Conservation (phyloP, 2,888 invertebrate species). For the Macaria liturata region DNA sequence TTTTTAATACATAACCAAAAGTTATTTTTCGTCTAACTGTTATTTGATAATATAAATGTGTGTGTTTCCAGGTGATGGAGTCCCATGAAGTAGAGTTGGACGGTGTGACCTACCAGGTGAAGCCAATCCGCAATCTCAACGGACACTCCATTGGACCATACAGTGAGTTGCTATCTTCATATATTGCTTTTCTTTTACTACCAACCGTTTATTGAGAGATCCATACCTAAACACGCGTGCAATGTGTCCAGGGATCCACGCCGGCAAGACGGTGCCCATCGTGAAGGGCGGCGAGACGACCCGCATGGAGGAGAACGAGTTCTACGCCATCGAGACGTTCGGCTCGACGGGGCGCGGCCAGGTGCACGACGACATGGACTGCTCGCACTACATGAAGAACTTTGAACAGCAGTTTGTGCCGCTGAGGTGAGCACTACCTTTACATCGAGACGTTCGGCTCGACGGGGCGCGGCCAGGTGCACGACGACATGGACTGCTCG, state of each 20-base stretch:
- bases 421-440: conserved; percentile 83
- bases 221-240: too few species aligned
- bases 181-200: too few species aligned
- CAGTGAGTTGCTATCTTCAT: conserved; percentile 82
- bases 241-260: conserved; percentile 87
- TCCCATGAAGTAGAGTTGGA: conserved; percentile 99
- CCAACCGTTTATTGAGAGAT: too few species aligned
- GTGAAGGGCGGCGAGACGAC: conserved; percentile 99
- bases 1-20: too few species aligned
- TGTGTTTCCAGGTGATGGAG: conserved; percentile 92
- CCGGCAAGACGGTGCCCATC: conserved; percentile 99
- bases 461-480: conserved; percentile 96
- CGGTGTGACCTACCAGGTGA: conserved; percentile 97
- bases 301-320: conserved; percentile 99
- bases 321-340: conserved; percentile 99
- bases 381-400: conserved; percentile 99
- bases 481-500: conserved; percentile 99
- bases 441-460: conserved; percentile 99
- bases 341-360: conserved; percentile 97
- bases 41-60: too few species aligned
- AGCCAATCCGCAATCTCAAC: conserved; percentile 98
- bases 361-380: conserved; percentile 99
- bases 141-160: conserved; percentile 99
- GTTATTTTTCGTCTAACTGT: too few species aligned
- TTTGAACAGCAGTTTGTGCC: conserved; percentile 97